Percentiles rank a stretch among this genome's conserved stretches.
These are phyloP conservation scores for Indicator indicator DNA, from an alignment of 2,113 vertebrate species.

Conservation along the genomic window DNA sequence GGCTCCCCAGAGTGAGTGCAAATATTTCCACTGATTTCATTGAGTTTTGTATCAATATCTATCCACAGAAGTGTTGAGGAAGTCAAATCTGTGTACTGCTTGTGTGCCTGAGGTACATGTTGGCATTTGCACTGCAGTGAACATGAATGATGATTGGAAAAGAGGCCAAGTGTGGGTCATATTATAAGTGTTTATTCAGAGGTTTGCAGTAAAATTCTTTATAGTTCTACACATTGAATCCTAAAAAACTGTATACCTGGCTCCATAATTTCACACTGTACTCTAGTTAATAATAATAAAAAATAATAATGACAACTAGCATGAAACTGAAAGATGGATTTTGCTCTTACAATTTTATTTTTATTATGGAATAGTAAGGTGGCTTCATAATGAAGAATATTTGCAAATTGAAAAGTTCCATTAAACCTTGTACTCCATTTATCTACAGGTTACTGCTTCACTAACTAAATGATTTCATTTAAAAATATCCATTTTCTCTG, in stretches of 20 bases:
- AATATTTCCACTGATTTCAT: neutral
- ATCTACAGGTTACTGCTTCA: slow-evolving; percentile 9
- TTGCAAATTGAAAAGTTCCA: neutral
- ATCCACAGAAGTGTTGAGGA: neutral
- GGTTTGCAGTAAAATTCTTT: neutral
- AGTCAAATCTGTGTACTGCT: neutral
- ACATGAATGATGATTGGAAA: neutral
- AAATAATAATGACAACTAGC: neutral
- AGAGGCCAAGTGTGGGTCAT: neutral
- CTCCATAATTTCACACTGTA: neutral
- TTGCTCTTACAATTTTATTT: neutral
- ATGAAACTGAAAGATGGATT: neutral
- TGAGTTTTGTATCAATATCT: neutral
- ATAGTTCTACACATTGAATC: neutral
- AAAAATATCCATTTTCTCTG: slow-evolving; percentile 13
- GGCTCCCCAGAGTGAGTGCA: neutral
- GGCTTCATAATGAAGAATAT: neutral
- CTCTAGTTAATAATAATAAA: neutral
- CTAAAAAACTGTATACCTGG: neutral
- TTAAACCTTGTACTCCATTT: neutral
- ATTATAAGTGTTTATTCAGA: neutral
- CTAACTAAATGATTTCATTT: slow-evolving; percentile 31
- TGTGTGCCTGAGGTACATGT: neutral
- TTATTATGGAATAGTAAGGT: neutral
- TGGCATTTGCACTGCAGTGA: neutral